Percentiles rank a stretch among this genome's conserved stretches.
Conservation (phyloP, 2,888 invertebrate species). For the Boloria selene region DNA sequence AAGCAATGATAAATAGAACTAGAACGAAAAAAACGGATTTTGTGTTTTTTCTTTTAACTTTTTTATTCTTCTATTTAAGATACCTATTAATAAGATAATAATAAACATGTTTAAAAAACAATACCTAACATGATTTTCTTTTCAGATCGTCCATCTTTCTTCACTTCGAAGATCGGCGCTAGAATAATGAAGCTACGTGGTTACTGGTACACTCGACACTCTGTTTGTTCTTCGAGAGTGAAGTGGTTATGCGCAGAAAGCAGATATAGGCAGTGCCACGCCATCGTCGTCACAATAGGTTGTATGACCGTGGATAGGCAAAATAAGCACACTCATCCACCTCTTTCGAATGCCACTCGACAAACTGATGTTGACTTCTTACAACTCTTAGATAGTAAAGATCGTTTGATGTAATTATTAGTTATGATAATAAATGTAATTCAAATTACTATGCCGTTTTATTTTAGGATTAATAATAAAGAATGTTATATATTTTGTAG, state of each 20-base stretch:
- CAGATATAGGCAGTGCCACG: slow-evolving; percentile 63
- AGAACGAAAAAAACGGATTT: too few species aligned
- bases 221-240: slow-evolving; percentile 72
- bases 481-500: too few species aligned
- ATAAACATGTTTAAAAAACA: background rate
- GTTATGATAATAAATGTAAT: slow-evolving; percentile 37
- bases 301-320: slow-evolving; percentile 65
- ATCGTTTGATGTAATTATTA: slow-evolving; percentile 38
- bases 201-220: slow-evolving; percentile 71
- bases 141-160: slow-evolving; percentile 68
- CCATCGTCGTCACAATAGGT: slow-evolving; percentile 72
- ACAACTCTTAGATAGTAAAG: slow-evolving; percentile 45
- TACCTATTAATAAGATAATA: background rate
- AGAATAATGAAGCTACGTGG: slow-evolving; percentile 70
- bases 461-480: background rate
- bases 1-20: background rate
- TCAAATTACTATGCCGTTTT: slow-evolving; percentile 1
- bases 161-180: slow-evolving; percentile 67
- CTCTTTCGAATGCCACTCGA: slow-evolving; percentile 40
- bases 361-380: slow-evolving; percentile 44
- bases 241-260: slow-evolving; percentile 73
- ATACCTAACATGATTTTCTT: slow-evolving; percentile 24
- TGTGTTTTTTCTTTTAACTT: background rate
- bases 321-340: slow-evolving; percentile 69
- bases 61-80: background rate